Evolutionary conservation across 2,888 invertebrate species (phyloP).

Genomic region (Acrocera orbiculus): DNA sequence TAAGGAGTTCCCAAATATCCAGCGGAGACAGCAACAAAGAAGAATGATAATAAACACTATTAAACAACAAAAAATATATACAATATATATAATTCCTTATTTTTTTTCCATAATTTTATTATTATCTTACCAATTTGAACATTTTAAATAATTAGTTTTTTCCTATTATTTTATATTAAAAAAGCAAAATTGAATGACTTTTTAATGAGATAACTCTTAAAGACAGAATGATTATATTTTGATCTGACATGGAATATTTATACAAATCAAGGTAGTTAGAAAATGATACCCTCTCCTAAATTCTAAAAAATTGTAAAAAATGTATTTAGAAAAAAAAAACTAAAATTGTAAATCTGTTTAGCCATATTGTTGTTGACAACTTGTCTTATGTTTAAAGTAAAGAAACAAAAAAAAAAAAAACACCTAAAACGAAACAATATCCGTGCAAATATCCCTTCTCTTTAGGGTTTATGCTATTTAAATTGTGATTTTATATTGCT

Average conservation of each 20-base stretch:
- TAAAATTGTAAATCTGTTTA: too few species aligned
- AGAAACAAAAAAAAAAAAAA: too few species aligned
- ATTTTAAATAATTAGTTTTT: constrained; percentile 20
- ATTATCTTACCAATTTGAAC: constrained; percentile 31
- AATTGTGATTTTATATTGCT: too few species aligned
- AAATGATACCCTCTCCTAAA: constrained; percentile 7
- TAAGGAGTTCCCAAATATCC: constrained; percentile 23
- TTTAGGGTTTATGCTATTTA: too few species aligned
- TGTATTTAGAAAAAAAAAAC: too few species aligned
- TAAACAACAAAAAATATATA: constrained; percentile 6
- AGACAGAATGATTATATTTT: constrained; percentile 27
- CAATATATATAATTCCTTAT: neutral
- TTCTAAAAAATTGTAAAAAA: too few species aligned
- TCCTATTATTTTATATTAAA: neutral
- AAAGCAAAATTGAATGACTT: neutral
- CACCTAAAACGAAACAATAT: too few species aligned
- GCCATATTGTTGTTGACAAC: too few species aligned
- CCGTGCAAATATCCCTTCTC: too few species aligned
- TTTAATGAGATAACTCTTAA: constrained; percentile 4
- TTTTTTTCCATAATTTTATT: neutral
- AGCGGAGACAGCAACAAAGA: constrained; percentile 31
- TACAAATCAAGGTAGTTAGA: constrained; percentile 15
- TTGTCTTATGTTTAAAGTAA: too few species aligned
- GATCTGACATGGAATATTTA: constrained; percentile 26
- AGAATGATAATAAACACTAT: constrained; percentile 27